These are phyloP conservation scores for Phymorhynchus buccinoides DNA, from an alignment of 1,140 invertebrate species.

Conservation along the genomic window DNA sequence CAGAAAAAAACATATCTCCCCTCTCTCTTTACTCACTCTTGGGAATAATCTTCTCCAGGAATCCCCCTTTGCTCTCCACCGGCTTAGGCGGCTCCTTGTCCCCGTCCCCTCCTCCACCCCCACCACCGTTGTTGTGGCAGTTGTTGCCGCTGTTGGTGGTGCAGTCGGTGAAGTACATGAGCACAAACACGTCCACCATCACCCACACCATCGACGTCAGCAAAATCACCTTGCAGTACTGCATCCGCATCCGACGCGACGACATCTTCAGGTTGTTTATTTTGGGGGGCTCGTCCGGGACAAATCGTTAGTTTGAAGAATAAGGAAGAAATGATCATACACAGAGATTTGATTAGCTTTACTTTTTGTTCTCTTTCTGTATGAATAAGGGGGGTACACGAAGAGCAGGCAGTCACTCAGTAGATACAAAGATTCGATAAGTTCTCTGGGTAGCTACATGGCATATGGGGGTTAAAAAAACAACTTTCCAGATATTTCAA, in stretches of 20 bases:
- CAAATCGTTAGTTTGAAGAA: neutral
- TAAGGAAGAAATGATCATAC: too few relatives aligned
- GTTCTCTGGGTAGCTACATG: too few relatives aligned
- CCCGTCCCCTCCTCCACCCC: neutral
- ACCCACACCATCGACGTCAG: slow-evolving; percentile 96
- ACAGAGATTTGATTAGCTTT: too few relatives aligned
- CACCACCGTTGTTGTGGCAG: neutral
- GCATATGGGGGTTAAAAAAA: too few relatives aligned
- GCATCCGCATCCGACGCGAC: slow-evolving; percentile 61
- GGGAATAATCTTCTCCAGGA: slow-evolving; percentile 65
- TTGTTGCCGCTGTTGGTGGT: slow-evolving; percentile 37
- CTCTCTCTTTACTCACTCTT: slow-evolving; percentile 67
- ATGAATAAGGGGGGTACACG: too few relatives aligned
- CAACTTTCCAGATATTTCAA: too few relatives aligned
- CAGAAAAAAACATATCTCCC: neutral
- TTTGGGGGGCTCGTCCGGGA: neutral
- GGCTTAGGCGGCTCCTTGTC: neutral
- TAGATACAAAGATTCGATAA: too few relatives aligned
- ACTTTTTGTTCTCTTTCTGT: too few relatives aligned
- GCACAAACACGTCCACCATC: slow-evolving; percentile 89
- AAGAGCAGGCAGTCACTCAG: too few relatives aligned
- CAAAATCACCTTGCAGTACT: slow-evolving; percentile 89
- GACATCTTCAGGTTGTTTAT: slow-evolving; percentile 63
- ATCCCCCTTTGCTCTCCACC: slow-evolving; percentile 48
- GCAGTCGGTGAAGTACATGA: slow-evolving; percentile 94